Percentiles rank a stretch among this genome's conserved stretches.
These are phyloP conservation scores for Copidosoma floridanum DNA, from an alignment of 1,140 invertebrate genomes.

Conservation along the genomic window DNA sequence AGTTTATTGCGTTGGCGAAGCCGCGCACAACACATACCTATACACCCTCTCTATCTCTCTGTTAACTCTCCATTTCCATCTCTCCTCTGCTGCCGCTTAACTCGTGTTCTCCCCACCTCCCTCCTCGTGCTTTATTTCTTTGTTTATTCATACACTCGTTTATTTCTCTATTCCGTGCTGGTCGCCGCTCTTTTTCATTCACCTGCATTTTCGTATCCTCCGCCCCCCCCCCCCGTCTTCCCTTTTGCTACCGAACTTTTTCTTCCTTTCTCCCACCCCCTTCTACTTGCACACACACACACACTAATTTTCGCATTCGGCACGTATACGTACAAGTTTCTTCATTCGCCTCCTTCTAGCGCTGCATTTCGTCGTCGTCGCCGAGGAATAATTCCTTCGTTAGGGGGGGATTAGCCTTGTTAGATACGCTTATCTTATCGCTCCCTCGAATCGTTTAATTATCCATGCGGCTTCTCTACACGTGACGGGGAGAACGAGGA, in stretches of 20 bases:
- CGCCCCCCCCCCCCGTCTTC: too few relatives aligned
- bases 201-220: slow-evolving; percentile 2
- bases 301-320: too few relatives aligned
- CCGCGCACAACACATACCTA: too few relatives aligned
- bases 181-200: slow-evolving; percentile 4
- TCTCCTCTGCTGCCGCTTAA: slow-evolving; percentile 5
- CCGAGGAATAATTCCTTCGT: slow-evolving; percentile 20
- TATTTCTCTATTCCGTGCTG: background rate
- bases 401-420: slow-evolving; percentile 21
- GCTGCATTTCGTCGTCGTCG: slow-evolving; percentile 4
- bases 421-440: slow-evolving; percentile 27
- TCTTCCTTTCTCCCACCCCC: slow-evolving; percentile 4
- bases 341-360: slow-evolving; percentile 10
- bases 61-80: slow-evolving; percentile 20
- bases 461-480: slow-evolving; percentile 8
- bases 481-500: too few relatives aligned
- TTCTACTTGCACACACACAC: slow-evolving; percentile 8
- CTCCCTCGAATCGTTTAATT: slow-evolving; percentile 18
- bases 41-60: slow-evolving; percentile 6
- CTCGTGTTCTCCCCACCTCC: background rate
- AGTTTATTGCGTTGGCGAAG: too few relatives aligned
- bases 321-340: background rate
- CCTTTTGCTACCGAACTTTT: slow-evolving; percentile 5
- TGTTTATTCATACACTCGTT: background rate
- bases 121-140: slow-evolving; percentile 2